Evolutionary conservation across 2,888 invertebrate species (phyloP), one percentile per base, ranked within the genome.

Genomic region (Tholera decimalis): DNA sequence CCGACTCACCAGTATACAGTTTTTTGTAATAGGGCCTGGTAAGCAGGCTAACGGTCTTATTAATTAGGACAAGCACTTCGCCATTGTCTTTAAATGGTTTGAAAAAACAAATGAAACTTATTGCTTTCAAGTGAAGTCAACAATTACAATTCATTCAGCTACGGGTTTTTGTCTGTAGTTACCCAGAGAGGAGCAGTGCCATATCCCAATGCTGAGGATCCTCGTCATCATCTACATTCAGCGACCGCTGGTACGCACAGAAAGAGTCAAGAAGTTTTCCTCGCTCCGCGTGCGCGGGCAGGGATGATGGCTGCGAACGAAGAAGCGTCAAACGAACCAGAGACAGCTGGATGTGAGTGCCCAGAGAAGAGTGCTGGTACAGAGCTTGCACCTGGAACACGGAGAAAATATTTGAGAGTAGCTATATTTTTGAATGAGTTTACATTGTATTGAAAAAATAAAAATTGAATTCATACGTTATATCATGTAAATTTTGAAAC

Each of bases 181-280:
- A 97, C 96, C 98, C 98, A 22, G 98, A 98, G 43, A 98, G 93
- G 65, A 98, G 97, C 6, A 98, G 91, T 0, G 96, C 98, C 96
- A 98, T 97, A 85, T 98, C 98, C 98, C 98, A 98, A 86, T 98
- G 98, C 57, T 96, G 95, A 0, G 97, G 97, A 87, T 97, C 95
- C 0, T 95, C 93, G 79, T 98, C 98, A 20, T 95, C 96, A n/a
- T 92, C 89, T 0, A 97, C 96, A 90, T 98, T 98, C 15, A 97
- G 92, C 11, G 92, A 93, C 39, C 96, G 95, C 78, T 97, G 97
- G 89, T 97, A 98, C 1, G 96, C 96, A 86, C 98, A 98, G 89
- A 98, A 98, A 1, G 97, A 96, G 86, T 97, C 97, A n/a, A 98
- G 92, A 6, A 98, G 89, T 30, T 95, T 92, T 0, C 96, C 96